Evolutionary conservation across 2,113 vertebrate species (phyloP), one percentile per base, ranked within the genome.

Genomic region (Myiozetetes cayanensis): DNA sequence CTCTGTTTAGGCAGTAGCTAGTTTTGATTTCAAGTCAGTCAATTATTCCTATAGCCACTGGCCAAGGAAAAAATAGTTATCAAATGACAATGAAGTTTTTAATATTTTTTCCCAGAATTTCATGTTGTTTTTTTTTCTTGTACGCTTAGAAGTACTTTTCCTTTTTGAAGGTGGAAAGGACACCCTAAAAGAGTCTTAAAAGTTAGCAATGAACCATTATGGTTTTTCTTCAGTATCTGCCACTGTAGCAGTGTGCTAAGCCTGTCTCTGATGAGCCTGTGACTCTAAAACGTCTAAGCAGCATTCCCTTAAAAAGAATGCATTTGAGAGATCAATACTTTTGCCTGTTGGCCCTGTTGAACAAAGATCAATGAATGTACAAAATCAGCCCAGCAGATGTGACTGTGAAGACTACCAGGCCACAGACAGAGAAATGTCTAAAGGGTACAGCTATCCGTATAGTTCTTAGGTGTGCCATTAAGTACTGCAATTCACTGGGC

Each of bases 241-340:
- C 14, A 33, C 76, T 74, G n/a, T 31, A 87, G 30, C 50, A 74
- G 59, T 24, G 41, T 9, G 14, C 44, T 46, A 20, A 61, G 14
- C 14, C 58, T 70, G 19, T 37, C 15, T 94, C 46, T 73, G 63
- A 43, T 6, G 25, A 83, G n/a, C 24, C 63, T 80, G 20, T 30
- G 23, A 39, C 52, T 92, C 49, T 41, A 75, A 93, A 75, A 88
- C 6, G 4, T 61, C 92, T 73, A 63, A 76, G 53, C 46, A 93
- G 35, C 43, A 91, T 91, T 83, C 74, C 49, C 68, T 85, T 53
- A 71, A 87, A 74, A 80, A 37, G 22, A 87, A 83, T 22, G 22
- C 44, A 58, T 83, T 95, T 93, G 47, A 52, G n/a, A 78, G 41
- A 90, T 91, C 59, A 28, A 85, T 90, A 75, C 30, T 91, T 93